Conservation (phyloP, 92 coral and sea anemone genomes). For the Umimayanthus kanabou region DNA sequence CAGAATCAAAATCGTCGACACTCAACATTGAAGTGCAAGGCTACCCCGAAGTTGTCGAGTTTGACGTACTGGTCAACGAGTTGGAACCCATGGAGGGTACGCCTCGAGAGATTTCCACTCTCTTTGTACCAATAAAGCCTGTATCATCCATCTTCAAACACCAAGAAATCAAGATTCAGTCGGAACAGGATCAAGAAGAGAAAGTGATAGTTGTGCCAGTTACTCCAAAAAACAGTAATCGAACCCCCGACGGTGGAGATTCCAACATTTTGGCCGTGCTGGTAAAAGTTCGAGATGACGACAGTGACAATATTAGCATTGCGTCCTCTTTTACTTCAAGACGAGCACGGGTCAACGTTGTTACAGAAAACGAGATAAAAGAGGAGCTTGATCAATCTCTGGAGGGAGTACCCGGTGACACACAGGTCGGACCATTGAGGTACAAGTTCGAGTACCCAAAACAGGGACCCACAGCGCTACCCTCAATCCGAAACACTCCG, state of each 20-base stretch:
- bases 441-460: conserved; percentile 34
- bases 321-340: conserved; percentile 10
- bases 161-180: conserved; percentile 13
- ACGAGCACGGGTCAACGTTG: not conserved
- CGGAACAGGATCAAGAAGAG: conserved; percentile 7
- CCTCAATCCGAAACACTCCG: conserved; percentile 17
- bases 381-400: not conserved
- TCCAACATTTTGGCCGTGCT: conserved; percentile 18
- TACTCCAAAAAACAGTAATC: not conserved
- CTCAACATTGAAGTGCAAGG: conserved; percentile 4
- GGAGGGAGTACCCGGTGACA: not conserved
- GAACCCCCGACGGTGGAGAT: not conserved
- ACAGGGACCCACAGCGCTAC: conserved; percentile 36
- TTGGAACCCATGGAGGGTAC: not conserved
- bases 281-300: conserved; percentile 3
- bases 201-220: conserved; percentile 23
- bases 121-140: conserved; percentile 14
- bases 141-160: conserved; percentile 16
- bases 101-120: not conserved
- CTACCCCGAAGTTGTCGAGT: not conserved
- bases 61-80: conserved; percentile 10
- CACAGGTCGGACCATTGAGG: conserved; percentile 9
- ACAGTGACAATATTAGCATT: not conserved
- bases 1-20: conserved; percentile 8
- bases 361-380: not conserved